phyloP scores from a whole-genome alignment of 1,140 invertebrate species.

The Drosophila navojoa region DNA sequence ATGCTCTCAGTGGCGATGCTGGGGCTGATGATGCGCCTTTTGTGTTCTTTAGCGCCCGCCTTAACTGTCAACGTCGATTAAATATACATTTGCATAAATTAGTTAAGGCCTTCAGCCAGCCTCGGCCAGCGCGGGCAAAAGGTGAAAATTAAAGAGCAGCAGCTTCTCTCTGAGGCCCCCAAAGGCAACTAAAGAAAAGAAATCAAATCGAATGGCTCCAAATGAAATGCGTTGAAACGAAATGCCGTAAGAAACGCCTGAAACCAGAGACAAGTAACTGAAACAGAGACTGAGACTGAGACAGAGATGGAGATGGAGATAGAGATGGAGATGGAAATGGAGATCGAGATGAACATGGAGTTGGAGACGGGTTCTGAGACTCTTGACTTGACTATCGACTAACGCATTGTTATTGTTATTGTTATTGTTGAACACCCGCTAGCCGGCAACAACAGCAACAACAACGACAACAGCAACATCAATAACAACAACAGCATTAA shows the following conservation, averaged over 20 bases:
- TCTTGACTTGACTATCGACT: conserved; percentile 39
- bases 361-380: conserved; percentile 1
- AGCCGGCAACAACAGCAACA: conserved; percentile 24
- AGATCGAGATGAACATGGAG: neutral
- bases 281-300: conserved; percentile 19
- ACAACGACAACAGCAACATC: conserved; percentile 9
- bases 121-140: conserved; percentile 39
- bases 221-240: conserved; percentile 68
- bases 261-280: conserved; percentile 39
- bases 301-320: neutral
- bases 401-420: conserved; percentile 45
- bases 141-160: conserved; percentile 78
- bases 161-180: conserved; percentile 28
- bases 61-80: conserved; percentile 83
- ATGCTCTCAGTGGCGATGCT: conserved; percentile 6
- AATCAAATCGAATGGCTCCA: conserved; percentile 62
- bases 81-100: conserved; percentile 83
- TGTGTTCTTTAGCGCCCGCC: conserved; percentile 55
- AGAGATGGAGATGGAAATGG: conserved; percentile 1
- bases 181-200: conserved; percentile 57
- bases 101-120: conserved; percentile 47
- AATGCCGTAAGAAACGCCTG: conserved; percentile 69
- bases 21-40: conserved; percentile 27
- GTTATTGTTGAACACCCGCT: conserved; percentile 52
- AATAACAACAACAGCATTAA: neutral